Evolutionary conservation across 2,113 vertebrate genomes (phyloP).

Genomic region (Martes martes): DNA sequence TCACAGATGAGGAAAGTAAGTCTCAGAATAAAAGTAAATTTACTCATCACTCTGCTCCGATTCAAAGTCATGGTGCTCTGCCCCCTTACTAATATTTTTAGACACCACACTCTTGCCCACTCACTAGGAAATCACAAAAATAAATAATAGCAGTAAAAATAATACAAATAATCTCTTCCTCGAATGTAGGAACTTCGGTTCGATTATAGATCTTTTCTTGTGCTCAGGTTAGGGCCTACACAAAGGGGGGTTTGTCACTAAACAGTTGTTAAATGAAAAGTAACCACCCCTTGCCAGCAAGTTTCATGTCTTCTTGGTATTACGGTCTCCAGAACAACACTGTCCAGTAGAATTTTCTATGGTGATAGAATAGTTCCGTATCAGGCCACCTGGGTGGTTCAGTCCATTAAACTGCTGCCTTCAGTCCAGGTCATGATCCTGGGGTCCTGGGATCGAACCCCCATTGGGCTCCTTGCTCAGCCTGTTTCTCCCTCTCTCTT

Average conservation of each 20-base stretch:
- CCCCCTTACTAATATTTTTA: not conserved
- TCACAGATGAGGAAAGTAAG: not conserved
- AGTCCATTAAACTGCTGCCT: too few species aligned
- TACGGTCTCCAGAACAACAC: not conserved
- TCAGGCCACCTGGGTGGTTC: not conserved
- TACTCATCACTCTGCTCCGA: not conserved
- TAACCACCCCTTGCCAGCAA: too few species aligned
- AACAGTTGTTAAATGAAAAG: not conserved
- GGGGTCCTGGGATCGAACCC: too few species aligned
- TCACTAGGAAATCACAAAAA: not conserved
- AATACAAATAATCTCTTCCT: not conserved
- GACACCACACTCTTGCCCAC: not conserved
- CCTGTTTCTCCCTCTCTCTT: too few species aligned
- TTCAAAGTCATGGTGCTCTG: too few species aligned
- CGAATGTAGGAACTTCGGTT: not conserved
- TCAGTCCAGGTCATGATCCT: too few species aligned
- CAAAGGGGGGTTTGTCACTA: not conserved
- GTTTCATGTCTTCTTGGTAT: not conserved
- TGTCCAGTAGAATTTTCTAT: not conserved
- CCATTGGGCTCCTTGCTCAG: too few species aligned
- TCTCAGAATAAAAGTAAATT: not conserved
- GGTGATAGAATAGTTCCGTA: not conserved
- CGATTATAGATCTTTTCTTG: not conserved
- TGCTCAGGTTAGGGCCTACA: not conserved
- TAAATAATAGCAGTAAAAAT: accelerated